A percentile compares a stretch with the other conserved stretches of the same genome.
Evolutionary conservation across 2,888 invertebrate genomes (phyloP).

Genomic region (Trimorus sp.): DNA sequence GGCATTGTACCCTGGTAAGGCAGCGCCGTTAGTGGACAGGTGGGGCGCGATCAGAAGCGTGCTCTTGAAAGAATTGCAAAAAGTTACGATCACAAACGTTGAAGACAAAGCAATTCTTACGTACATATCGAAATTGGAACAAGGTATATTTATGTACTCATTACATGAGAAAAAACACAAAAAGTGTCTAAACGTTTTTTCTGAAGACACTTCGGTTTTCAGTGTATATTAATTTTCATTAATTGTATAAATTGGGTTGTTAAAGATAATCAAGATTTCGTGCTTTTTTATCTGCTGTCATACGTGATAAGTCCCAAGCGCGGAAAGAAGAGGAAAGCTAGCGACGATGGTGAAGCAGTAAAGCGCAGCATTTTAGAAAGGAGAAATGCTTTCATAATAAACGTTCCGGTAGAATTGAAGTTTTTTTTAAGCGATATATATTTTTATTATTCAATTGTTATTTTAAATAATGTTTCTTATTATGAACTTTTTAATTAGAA

Average conservation of each 20-base stretch:
- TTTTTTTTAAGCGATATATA: background rate
- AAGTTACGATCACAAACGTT: slow-evolving; percentile 19
- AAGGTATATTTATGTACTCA: background rate
- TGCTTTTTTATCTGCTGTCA: slow-evolving; percentile 31
- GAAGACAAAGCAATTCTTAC: slow-evolving; percentile 25
- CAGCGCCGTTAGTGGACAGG: slow-evolving; percentile 2
- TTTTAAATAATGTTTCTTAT: background rate
- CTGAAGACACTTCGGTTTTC: background rate
- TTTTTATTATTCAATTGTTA: background rate
- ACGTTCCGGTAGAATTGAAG: slow-evolving; percentile 19
- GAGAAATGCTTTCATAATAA: slow-evolving; percentile 34
- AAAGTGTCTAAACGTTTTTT: no score
- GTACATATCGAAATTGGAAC: background rate
- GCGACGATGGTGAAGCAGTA: background rate
- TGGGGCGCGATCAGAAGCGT: slow-evolving; percentile 24
- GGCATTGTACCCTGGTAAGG: slow-evolving; percentile 25
- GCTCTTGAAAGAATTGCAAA: slow-evolving; percentile 9
- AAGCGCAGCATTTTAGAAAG: slow-evolving; percentile 17
- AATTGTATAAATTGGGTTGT: slow-evolving; percentile 10
- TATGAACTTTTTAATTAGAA: no score
- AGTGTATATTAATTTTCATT: no score
- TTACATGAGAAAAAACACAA: background rate
- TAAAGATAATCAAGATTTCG: slow-evolving; percentile 42
- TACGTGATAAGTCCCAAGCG: slow-evolving; percentile 32
- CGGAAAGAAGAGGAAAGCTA: slow-evolving; percentile 23